A percentile compares a stretch with the other conserved stretches of the same genome.
Evolutionary conservation across 2,113 vertebrate genomes (phyloP).

Genomic region (Dipodomys stephensi): DNA sequence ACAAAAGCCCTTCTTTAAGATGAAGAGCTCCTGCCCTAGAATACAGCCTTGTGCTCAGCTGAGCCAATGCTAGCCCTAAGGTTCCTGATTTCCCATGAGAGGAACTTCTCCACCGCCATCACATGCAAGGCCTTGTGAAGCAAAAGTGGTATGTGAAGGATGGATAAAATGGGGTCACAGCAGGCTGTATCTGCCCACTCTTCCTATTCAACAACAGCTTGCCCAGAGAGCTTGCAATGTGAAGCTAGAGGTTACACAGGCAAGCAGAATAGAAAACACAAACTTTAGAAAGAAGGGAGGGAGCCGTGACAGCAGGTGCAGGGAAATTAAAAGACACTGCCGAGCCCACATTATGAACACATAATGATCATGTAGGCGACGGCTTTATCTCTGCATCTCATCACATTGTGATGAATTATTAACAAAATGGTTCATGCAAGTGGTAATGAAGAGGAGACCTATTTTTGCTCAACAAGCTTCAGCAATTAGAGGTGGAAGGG

Average conservation of each 20-base stretch:
- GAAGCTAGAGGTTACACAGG: background rate
- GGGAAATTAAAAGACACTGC: conserved; percentile 2
- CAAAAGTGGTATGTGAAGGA: background rate
- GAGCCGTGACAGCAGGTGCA: conserved; percentile 57
- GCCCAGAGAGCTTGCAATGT: background rate
- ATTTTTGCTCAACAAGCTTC: conserved; percentile 37
- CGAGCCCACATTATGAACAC: conserved; percentile 33
- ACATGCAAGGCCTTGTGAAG: background rate
- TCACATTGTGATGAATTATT: conserved; percentile 65
- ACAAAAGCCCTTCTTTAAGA: background rate
- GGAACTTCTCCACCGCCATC: background rate
- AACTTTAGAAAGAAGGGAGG: background rate
- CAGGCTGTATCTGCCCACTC: background rate
- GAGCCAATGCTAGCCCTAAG: background rate
- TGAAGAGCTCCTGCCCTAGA: background rate
- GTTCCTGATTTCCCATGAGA: background rate
- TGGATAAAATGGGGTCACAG: background rate
- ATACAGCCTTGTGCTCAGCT: background rate
- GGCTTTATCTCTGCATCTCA: conserved; percentile 58
- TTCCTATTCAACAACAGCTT: background rate
- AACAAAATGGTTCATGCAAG: conserved; percentile 55
- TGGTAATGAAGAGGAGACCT: conserved; percentile 48
- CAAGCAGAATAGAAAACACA: conserved; percentile 9
- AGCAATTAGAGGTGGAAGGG: background rate
- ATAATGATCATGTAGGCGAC: conserved; percentile 45